phyloP scores from a whole-genome alignment of 2,113 vertebrate genomes.

The Mungos mungo region DNA sequence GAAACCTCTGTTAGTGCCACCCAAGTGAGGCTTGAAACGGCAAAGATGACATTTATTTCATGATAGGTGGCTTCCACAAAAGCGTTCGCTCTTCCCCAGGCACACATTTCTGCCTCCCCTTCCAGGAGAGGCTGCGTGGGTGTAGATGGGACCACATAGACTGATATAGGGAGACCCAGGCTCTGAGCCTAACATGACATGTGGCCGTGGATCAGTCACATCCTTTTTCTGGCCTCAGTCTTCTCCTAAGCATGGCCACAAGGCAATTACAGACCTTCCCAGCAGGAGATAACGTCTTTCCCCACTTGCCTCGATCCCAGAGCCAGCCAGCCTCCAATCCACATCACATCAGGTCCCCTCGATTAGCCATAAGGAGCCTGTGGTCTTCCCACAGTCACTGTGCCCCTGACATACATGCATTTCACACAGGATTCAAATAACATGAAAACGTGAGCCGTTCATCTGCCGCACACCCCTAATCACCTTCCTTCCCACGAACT shows the following conservation, averaged over 20 bases:
- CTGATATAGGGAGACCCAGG: background rate
- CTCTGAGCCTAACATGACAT: background rate
- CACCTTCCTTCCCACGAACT: background rate
- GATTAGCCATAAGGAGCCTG: background rate
- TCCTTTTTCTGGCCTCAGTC: background rate
- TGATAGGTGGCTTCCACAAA: background rate
- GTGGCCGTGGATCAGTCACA: background rate
- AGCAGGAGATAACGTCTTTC: background rate
- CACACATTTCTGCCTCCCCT: background rate
- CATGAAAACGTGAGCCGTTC: background rate
- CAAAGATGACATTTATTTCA: background rate
- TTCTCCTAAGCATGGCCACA: background rate
- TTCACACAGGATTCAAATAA: background rate
- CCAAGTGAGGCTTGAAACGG: background rate
- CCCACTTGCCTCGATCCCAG: background rate
- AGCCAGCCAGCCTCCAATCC: background rate
- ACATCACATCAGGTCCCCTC: background rate
- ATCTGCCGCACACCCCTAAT: fast-evolving
- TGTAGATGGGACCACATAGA: background rate
- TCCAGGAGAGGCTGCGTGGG: background rate
- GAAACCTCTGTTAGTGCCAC: background rate
- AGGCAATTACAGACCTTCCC: background rate
- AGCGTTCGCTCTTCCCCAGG: background rate
- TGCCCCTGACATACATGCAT: background rate
- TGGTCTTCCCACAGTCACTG: background rate